Base-by-base conservation (phyloP, 2,797 vertebrate genomes). In the Epinephelus malabaricus region DNA sequence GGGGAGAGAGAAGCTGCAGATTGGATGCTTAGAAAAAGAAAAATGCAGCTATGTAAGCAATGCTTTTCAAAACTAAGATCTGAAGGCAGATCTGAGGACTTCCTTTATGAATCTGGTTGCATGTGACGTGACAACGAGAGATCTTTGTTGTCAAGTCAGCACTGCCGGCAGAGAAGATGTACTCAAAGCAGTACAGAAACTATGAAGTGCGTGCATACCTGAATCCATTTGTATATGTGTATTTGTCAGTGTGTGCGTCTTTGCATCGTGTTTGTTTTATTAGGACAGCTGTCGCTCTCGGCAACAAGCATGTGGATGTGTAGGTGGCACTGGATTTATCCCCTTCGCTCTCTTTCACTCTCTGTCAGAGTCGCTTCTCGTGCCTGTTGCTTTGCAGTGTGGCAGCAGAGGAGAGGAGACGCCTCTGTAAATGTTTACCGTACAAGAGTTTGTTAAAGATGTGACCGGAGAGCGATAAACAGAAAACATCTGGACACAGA, bases 361-460 rank as follows among this genome's bases (percentile, higher is more conserved):
- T 59, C 19, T 40, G 21, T 60, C 45, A 53, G 62, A 30, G 0
- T n/a, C 40, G 65, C 43, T 65, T 68, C 54, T 63, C 30, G 0
- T 40, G 76, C 63, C 4, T 34, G 34, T 34, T 34, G 34, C 34
- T 34, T 34, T 8, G 34, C 34, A 34, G 30, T 14, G 59, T 77
- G 69, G 62, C 79, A 72, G 73, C 54, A 49, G 68, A 66, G 18
- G 62, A 78, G 83, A 70, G 62, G 82, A 82, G 72, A 85, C 64
- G 56, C 83, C 86, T 86, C 84, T 86, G 69, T 85, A 87, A 92
- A 90, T 92, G 89, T 94, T 95, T 94, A 91, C 83, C 40, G 83
- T 86, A 60, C 61, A 66, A 88, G 73, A 77, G 82, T 84, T 88
- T 88, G 83, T 72, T 55, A 59, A 73, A 85, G 80, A 88, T 73